Conservation (phyloP, 2,888 invertebrate genomes). For the Branchellion lobata region DNA sequence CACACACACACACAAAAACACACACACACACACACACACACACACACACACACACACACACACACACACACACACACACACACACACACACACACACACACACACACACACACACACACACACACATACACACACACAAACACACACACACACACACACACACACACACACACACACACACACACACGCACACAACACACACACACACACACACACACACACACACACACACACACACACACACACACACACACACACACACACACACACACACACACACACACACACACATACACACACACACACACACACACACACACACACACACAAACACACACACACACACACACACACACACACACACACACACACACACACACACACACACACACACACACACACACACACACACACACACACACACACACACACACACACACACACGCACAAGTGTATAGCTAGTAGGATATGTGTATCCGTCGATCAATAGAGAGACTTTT, state of each 20-base stretch:
- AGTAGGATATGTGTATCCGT: too few relatives aligned
- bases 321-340: constrained; percentile 24
- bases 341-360: constrained; percentile 18
- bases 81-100: too few relatives aligned
- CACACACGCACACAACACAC: constrained; percentile 14
- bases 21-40: too few relatives aligned
- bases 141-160: constrained; percentile 25
- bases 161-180: constrained; percentile 29
- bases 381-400: constrained; percentile 26
- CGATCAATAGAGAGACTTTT: too few relatives aligned
- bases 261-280: constrained; percentile 15
- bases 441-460: neutral
- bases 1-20: too few relatives aligned
- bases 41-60: too few relatives aligned
- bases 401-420: constrained; percentile 32
- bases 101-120: constrained; percentile 6
- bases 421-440: constrained; percentile 28
- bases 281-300: constrained; percentile 21
- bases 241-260: neutral
- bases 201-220: constrained; percentile 10
- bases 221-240: constrained; percentile 4
- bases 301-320: constrained; percentile 30
- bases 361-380: constrained; percentile 13
- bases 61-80: too few relatives aligned
- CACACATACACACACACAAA: constrained; percentile 20